A percentile compares a stretch with the other conserved stretches of the same genome.
These are phyloP conservation scores for Oryzias celebensis DNA, from an alignment of 2,113 vertebrate species.

Conservation along the genomic window DNA sequence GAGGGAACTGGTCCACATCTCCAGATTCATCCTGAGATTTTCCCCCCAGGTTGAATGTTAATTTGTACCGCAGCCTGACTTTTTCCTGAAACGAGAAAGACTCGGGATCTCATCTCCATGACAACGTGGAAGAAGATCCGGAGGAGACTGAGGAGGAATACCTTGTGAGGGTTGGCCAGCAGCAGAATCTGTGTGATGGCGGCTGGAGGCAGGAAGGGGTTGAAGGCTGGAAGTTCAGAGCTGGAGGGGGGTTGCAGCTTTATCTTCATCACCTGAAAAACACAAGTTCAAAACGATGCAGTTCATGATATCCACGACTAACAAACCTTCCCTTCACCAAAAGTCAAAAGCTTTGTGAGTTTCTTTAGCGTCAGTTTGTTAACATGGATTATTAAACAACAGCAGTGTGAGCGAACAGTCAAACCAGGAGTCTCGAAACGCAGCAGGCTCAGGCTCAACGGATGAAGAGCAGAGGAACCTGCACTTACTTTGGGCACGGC, in stretches of 20 bases:
- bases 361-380: no score
- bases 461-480: neutral
- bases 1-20: constrained; percentile 93
- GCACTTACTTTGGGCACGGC: constrained; percentile 80
- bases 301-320: no score
- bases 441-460: no score
- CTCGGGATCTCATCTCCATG: neutral
- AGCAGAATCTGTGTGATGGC: constrained; percentile 95
- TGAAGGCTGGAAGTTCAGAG: constrained; percentile 90
- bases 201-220: constrained; percentile 90
- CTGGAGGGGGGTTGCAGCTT: constrained; percentile 93
- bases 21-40: constrained; percentile 90
- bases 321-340: no score
- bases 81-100: constrained; percentile 84
- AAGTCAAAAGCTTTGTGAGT: no score
- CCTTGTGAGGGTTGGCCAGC: constrained; percentile 95
- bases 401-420: no score
- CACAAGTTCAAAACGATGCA: neutral
- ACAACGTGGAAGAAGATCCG: neutral
- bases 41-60: constrained; percentile 89
- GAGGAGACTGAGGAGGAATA: constrained; percentile 39
- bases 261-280: constrained; percentile 89
- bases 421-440: no score
- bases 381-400: no score
- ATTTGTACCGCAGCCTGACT: constrained; percentile 93